Percentiles rank a stretch among this genome's conserved stretches.
Conservation (phyloP, 2,888 invertebrate genomes). For the Mimas tiliae region DNA sequence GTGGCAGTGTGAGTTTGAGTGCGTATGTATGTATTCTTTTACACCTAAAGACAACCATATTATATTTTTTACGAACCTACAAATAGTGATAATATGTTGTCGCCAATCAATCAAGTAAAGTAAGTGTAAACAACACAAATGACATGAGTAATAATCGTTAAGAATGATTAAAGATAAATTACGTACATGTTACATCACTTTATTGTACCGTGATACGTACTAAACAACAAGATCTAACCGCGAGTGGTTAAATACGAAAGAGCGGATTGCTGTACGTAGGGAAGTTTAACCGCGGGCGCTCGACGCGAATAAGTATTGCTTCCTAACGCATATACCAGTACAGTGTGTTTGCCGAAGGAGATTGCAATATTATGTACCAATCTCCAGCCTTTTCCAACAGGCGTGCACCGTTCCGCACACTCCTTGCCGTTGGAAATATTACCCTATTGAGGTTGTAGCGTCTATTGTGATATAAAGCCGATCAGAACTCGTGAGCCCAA, state of each 20-base stretch:
- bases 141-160: not conserved
- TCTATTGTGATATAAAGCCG: slow-evolving; percentile 45
- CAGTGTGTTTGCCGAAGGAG: slow-evolving; percentile 71
- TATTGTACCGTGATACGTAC: slow-evolving; percentile 28
- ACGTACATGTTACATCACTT: not conserved
- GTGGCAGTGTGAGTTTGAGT: too few species aligned
- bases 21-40: too few species aligned
- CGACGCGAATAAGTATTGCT: slow-evolving; percentile 66
- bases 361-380: slow-evolving; percentile 81
- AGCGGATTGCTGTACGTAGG: slow-evolving; percentile 71
- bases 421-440: slow-evolving; percentile 67
- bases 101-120: not conserved
- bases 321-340: slow-evolving; percentile 61
- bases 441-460: slow-evolving; percentile 56
- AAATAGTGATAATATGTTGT: not conserved
- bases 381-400: slow-evolving; percentile 63
- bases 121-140: not conserved
- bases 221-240: slow-evolving; percentile 59
- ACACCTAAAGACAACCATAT: too few species aligned
- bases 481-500: not conserved
- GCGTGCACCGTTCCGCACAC: slow-evolving; percentile 53
- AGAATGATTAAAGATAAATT: slow-evolving; percentile 17
- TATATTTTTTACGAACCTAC: too few species aligned
- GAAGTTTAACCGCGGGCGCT: slow-evolving; percentile 71
- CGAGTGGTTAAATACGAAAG: slow-evolving; percentile 75